Evolutionary conservation across 1,140 invertebrate genomes (phyloP), one percentile per base, ranked within the genome.

Genomic region (Pseudoatta argentina): DNA sequence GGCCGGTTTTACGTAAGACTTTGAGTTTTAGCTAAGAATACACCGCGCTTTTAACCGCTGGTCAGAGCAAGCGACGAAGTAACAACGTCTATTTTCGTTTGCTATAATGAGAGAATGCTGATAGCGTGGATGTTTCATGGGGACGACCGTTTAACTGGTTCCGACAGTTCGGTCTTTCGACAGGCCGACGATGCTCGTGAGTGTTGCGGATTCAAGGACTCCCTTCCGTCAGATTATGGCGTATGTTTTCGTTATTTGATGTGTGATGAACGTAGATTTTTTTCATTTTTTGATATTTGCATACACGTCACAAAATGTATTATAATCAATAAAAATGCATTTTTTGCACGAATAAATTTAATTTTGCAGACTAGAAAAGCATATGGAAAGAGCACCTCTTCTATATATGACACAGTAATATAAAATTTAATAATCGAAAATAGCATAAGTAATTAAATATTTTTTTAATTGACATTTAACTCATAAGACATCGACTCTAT

Each of bases 1-100:
- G 14, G 14, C 64, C 57, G 66, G 57, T 87, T 91, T 92, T 92
- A 92, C 87, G 87, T 92, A 92, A 92, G 88, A 78, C 66, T 88
- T 87, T 67, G 91, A 86, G 71, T 89, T 89, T 92, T 81, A 55
- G 66, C 85, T 91, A 91, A 91, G 88, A 92, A 92, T 92, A 85
- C 87, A 53, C 30, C 81, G 81, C 77, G 85, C 87, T 88, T 91
- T 91, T 85, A 91, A 91, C 88, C 82, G 51, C 86, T 53, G 75
- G 79, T 89, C 64, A 86, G 83, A 77, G 87, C 89, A 85, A 92
- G 86, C 89, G 91, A 87, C 82, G 90, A 92, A 91, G 88, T 92
- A 91, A 92, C 86, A 66, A 86, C 59, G 75, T 88, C 90, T 92
- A 92, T 92, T 91, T 92, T 89, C 69, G 87, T 78, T 75, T 75